Conservation (phyloP, 2,888 invertebrate species). For the Tuberolachnus salignus region DNA sequence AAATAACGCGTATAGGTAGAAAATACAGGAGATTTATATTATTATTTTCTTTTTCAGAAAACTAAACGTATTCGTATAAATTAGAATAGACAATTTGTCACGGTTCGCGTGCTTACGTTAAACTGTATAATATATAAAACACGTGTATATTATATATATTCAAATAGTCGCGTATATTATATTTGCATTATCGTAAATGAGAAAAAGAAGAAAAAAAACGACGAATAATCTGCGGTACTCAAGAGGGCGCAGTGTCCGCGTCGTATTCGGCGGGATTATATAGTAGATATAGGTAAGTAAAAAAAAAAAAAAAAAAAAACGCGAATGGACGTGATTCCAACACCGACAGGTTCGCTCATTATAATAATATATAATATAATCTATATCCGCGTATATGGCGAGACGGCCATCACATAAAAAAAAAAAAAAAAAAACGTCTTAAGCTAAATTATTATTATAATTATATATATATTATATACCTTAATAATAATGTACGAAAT, state of each 20-base stretch:
- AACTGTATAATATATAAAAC: not conserved
- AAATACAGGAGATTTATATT: not conserved
- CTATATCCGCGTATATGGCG: not conserved
- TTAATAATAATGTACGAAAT: constrained; percentile 37
- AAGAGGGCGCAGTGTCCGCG: too few relatives aligned
- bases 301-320: too few relatives aligned
- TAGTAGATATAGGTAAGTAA: too few relatives aligned
- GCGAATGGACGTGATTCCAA: too few relatives aligned
- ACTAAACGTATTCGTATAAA: not conserved
- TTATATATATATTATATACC: too few relatives aligned
- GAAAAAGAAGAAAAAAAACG: too few relatives aligned
- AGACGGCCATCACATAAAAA: not conserved
- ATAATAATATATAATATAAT: not conserved
- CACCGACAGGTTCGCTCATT: too few relatives aligned
- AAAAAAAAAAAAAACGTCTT: constrained; percentile 5
- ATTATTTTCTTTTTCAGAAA: not conserved
- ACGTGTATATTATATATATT: not conserved
- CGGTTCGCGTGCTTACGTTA: not conserved
- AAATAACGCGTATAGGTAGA: not conserved
- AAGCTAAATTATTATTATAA: constrained; percentile 35
- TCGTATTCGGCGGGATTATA: too few relatives aligned
- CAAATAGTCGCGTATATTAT: not conserved
- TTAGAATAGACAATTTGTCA: not conserved
- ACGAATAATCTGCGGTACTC: too few relatives aligned
- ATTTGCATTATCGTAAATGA: too few relatives aligned